A percentile compares a stretch with the other conserved stretches of the same genome.
These are phyloP conservation scores for Imbricaverruca yamaguchii DNA, from an alignment of 2,888 invertebrate species.

Conservation along the genomic window DNA sequence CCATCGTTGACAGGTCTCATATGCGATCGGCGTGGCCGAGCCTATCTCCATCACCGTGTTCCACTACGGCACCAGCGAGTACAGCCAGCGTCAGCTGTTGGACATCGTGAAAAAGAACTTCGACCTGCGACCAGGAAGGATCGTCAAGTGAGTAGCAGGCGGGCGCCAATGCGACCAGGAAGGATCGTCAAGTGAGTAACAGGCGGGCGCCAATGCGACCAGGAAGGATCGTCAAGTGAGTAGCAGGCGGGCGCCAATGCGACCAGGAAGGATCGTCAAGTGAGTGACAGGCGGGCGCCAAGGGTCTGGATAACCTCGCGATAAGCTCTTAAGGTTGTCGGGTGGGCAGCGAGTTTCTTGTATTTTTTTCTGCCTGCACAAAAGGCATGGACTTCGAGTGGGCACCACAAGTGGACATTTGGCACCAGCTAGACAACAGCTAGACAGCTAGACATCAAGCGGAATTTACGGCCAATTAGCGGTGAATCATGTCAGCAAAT, in stretches of 20 bases:
- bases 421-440: no score
- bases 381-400: no score
- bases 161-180: conserved; percentile 66
- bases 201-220: no score
- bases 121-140: conserved; percentile 92
- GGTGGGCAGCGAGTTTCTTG: no score
- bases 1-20: conserved; percentile 56
- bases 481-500: no score
- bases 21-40: conserved; percentile 96
- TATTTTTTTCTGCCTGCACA: no score
- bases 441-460: no score
- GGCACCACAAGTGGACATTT: no score
- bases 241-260: no score
- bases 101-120: conserved; percentile 89
- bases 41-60: conserved; percentile 95
- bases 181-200: conserved; percentile 91
- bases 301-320: no score
- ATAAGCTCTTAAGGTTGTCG: conserved; percentile 44
- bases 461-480: no score
- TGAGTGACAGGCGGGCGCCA: no score
- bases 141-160: conserved; percentile 75
- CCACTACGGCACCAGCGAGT: conserved; percentile 91
- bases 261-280: conserved; percentile 98
- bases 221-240: conserved; percentile 95
- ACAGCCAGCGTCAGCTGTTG: conserved; percentile 68